Conservation (phyloP, 1,140 invertebrate species). For the Conus ventricosus region DNA sequence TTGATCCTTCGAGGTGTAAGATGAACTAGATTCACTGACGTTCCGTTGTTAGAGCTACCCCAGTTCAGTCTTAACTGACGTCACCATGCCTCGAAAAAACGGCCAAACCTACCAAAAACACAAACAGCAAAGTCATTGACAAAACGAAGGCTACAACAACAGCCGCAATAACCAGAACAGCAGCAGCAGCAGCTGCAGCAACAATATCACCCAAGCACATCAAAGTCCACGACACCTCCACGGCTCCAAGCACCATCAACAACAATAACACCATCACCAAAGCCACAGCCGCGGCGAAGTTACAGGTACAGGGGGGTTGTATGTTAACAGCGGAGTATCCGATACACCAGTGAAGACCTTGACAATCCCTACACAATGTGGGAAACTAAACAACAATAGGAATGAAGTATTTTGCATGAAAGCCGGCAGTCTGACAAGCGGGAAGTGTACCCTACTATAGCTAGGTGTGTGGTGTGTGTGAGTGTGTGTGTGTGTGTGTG, state of each 20-base stretch:
- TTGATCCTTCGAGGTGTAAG: no score
- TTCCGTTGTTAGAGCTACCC: no score
- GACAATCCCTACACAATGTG: no score
- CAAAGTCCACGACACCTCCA: not conserved
- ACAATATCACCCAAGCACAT: not conserved
- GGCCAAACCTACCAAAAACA: conserved; percentile 19
- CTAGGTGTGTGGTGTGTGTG: not conserved
- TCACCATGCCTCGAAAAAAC: conserved; percentile 19
- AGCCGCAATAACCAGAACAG: not conserved
- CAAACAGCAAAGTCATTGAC: not conserved
- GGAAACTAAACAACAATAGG: no score
- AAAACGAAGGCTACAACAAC: not conserved
- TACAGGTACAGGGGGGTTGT: not conserved
- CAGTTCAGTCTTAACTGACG: not conserved
- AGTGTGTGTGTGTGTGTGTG: conserved; percentile 14
- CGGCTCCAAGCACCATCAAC: not conserved
- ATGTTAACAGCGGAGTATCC: no score
- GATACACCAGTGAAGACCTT: no score
- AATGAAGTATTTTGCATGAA: no score
- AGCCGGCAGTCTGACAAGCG: no score
- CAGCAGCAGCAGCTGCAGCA: not conserved
- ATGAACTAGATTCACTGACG: no score
- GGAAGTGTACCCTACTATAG: no score
- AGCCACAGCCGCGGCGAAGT: not conserved
- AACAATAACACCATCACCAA: conserved; percentile 2